These are phyloP conservation scores for Conus betulinus DNA, from an alignment of 1,140 invertebrate genomes.

Conservation along the genomic window DNA sequence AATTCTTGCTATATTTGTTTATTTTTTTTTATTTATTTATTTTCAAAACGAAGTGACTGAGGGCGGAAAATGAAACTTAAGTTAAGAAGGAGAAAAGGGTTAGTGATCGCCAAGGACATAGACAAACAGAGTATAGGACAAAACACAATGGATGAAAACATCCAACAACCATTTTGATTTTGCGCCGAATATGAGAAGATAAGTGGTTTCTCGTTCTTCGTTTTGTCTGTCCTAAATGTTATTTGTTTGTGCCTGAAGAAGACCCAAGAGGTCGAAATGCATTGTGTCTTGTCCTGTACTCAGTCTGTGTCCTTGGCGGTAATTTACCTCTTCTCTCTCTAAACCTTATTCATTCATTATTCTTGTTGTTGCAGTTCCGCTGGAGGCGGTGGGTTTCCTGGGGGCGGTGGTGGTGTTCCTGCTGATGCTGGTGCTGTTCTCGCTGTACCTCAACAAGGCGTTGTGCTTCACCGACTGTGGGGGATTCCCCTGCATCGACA, in stretches of 20 bases:
- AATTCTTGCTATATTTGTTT: neutral
- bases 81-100: neutral
- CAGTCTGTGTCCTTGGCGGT: too few species aligned
- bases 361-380: constrained; percentile 80
- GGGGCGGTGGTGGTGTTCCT: constrained; percentile 86
- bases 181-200: too few species aligned
- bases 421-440: constrained; percentile 85
- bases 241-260: too few species aligned
- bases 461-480: constrained; percentile 83
- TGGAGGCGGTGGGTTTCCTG: constrained; percentile 86
- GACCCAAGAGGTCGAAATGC: too few species aligned
- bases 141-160: neutral
- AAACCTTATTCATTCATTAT: neutral
- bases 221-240: too few species aligned
- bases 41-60: too few species aligned
- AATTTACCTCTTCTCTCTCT: too few species aligned
- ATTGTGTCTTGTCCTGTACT: too few species aligned
- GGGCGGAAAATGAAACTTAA: too few species aligned
- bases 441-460: constrained; percentile 87
- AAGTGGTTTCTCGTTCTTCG: too few species aligned
- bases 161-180: neutral
- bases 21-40: neutral
- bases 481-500: constrained; percentile 72
- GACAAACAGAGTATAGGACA: too few species aligned
- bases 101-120: neutral